Base-by-base conservation (phyloP, 1,140 invertebrate species). In the Laupala kohalensis region DNA sequence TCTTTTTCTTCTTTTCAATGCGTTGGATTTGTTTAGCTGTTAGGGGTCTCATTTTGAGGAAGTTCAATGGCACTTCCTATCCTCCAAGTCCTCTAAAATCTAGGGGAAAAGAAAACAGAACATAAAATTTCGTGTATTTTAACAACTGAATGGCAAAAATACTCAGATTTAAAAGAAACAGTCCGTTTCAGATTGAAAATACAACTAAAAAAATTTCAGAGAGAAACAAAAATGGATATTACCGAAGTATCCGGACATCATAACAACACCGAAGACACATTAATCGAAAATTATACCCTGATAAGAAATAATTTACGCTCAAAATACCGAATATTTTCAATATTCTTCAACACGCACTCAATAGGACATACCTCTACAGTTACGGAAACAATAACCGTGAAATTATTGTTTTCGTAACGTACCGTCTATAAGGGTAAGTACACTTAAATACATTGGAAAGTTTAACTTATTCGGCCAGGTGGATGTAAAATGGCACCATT, bases 1-100 rank as follows among this genome's bases (percentile, higher is more conserved):
- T 88, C 77, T 86, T 86, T 74, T 84, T 84, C 74, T 88, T 89
- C 69, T 84, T 88, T 74, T 88, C 85, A 72, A 84, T 79, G 73
- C 87, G 81, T 76, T 81, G 79, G 28, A 79, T 77, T 75, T 85
- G 82, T 75, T 84, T 85, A 4, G 76, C 71, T n/a, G 77, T 79
- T 13, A 73, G 66, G 29, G 74, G 73, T 72, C 28, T 72, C 71
- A 72, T 72, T 12, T 63, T 26, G 37, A 53, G 9, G 9, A 53
- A 53, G 37, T 53, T 13, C 37, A 53, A 53, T 53, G 9, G 19
- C 37, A 9, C 37, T 53, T 53, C 37, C 37, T 53, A 53, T 19
- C 37, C 37, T 53, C 37, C 37, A 53, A 53, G 37, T 53, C 37
- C 37, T 53, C 37, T 53, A 19, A 53, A 53, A 53, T 53, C 37